These are phyloP conservation scores for Microtus richardsoni DNA, from an alignment of 2,113 vertebrate genomes.

Conservation along the genomic window DNA sequence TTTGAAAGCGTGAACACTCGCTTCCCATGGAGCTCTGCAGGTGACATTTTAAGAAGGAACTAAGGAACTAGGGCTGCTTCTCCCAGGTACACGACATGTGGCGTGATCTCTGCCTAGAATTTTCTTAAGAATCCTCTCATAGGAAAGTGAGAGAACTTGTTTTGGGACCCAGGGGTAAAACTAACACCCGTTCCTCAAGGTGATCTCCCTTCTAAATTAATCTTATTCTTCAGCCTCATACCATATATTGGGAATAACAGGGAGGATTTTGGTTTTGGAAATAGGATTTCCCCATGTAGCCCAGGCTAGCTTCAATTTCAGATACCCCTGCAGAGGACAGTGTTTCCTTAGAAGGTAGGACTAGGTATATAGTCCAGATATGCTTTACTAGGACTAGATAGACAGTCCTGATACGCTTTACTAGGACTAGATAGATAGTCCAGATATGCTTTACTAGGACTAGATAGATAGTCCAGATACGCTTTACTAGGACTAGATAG, in stretches of 20 bases:
- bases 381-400: neutral
- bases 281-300: neutral
- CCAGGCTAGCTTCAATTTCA: neutral
- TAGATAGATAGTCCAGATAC: too few species aligned
- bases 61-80: neutral
- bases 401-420: neutral
- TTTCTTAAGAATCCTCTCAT: conserved; percentile 7
- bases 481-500: too few species aligned
- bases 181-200: neutral
- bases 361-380: conserved; percentile 22
- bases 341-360: neutral
- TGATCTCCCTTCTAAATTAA: neutral
- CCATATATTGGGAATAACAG: neutral
- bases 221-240: neutral
- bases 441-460: too few species aligned
- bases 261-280: neutral
- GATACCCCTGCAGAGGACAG: neutral
- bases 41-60: neutral
- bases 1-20: neutral
- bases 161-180: neutral
- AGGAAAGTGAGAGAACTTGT: neutral
- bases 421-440: too few species aligned
- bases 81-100: neutral
- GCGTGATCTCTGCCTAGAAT: neutral
- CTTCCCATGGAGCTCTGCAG: neutral